Evolutionary conservation across 2,797 vertebrate species (phyloP), one percentile per base, ranked within the genome.

Genomic region (Smutsia temminckii): DNA sequence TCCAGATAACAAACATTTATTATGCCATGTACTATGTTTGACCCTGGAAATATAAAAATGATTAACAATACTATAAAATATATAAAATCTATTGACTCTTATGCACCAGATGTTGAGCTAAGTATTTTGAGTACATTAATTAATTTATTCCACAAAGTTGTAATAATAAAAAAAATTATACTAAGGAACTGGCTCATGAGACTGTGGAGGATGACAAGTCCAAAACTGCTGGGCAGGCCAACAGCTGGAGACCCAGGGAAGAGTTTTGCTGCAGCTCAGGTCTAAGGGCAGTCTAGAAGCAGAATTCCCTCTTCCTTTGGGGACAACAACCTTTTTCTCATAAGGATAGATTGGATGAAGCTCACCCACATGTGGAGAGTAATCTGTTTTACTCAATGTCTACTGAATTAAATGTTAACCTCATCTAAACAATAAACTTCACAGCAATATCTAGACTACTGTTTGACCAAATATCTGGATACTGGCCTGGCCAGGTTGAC

Each of bases 321-420:
- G 10, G 5, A 25, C n/a, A 34, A 74, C 16, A 59, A 42, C 42
- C 21, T 85, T 87, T 94, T 93, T 74, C n/a, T 94, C 59, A 40
- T 85, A 71, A 66, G 59, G 21, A 90, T 25, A 59, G 7, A 81
- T 49, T 79, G 51, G 4, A 42, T 46, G 23, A 92, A 27, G 17
- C 8, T 34, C 9, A 55, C 9, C 10, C n/a, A 61, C 3, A 17
- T n/a, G 21, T 79, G 57, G n/a, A 55, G 34, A 37, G 5, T 63
- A 86, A 72, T 92, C 29, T 89, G 37, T 23, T 93, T 92, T 81
- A 59, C 20, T 78, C 64, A 91, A 75, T 55, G 29, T 42, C 16
- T 91, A 68, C 27, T 42, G 69, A 79, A 71, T 96, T 92, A 92
- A 90, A 90, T 69, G 16, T 95, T 87, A 46, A 11, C 74, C 5